Base-by-base conservation (phyloP, 2,888 invertebrate species). In the Lamproptera curius region DNA sequence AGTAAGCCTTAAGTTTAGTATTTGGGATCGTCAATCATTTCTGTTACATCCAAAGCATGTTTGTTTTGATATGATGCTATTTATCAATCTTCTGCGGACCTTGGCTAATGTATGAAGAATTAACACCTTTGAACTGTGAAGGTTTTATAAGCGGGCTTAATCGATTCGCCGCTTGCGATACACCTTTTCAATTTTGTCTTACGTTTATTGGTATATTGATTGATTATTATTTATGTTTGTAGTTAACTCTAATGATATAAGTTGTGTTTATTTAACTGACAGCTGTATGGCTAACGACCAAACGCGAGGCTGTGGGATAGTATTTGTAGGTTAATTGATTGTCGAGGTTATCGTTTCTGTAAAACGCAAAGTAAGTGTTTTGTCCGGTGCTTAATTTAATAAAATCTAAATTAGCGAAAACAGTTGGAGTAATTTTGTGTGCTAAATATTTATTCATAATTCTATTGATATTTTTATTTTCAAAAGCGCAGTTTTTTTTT, bases 81-180 rank as follows among this genome's bases (percentile, higher is more conserved):
- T 51, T 54, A 73, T 76, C 67, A 73, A 78, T 76, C 67, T 73
- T 61, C 57, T 63, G 53, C 50, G 55, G 65, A 57, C 77, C 79
- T 82, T 81, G 76, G 59, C 56, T 62, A 63, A 65, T 63, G 62
- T 65, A 69, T 73, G 63, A 72, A 65, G 62, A 77, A 77, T 81
- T 82, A 81, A 69, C 79, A 76, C 78, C 72, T 80, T 54, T 60
- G 53, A 62, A 56, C 59, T 59, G 55, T 59, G 68, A 75, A 73
- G 73, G 74, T 57, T 66, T 54, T 49, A 45, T 53, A 51, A 56
- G 63, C 58, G 56, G 56, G 62, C 52, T 52, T 57, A 65, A 67
- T 70, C 65, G 56, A 63, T 65, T 61, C 59, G 58, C 55, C 60
- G 52, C 40, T 51, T 55, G 37, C 52, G 53, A 63, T 63, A 67